phyloP scores from a whole-genome alignment of 2,888 invertebrate genomes.

The Euplagia quadripunctaria region DNA sequence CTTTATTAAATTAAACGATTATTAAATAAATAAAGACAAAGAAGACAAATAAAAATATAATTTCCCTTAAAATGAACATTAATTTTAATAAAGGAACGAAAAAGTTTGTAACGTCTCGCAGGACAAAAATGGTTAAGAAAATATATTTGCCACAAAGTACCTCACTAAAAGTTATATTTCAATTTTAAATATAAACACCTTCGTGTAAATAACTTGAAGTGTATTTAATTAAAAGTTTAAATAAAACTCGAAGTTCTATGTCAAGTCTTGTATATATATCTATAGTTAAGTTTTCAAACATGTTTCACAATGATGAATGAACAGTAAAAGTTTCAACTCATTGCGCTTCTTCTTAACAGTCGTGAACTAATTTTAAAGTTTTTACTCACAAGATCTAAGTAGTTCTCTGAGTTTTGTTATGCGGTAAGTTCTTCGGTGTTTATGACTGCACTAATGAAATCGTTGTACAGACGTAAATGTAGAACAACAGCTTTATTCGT shows the following conservation, averaged over 20 bases:
- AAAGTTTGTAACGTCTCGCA: too few relatives aligned
- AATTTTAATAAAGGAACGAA: too few relatives aligned
- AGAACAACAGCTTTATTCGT: conserved; percentile 5
- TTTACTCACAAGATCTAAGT: conserved; percentile 38
- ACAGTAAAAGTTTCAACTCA: conserved; percentile 2
- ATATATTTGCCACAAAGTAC: not conserved
- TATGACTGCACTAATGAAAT: conserved; percentile 46
- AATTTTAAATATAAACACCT: too few relatives aligned
- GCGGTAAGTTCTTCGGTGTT: conserved; percentile 34
- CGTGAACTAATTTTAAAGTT: conserved; percentile 50
- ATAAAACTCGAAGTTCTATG: not conserved
- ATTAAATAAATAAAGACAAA: too few relatives aligned
- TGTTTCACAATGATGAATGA: conserved; percentile 5
- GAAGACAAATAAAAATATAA: too few relatives aligned
- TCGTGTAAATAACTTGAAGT: not conserved
- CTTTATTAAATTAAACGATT: too few relatives aligned
- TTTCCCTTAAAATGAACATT: too few relatives aligned
- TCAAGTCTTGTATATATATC: too few relatives aligned
- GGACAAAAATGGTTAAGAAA: too few relatives aligned
- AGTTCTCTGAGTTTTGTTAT: conserved; percentile 24
- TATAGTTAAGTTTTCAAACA: not conserved
- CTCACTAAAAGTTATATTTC: not conserved
- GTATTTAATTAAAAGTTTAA: not conserved
- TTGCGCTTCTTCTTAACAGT: conserved; percentile 13
- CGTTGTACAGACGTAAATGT: conserved; percentile 9